Evolutionary conservation across 2,797 vertebrate genomes (phyloP).

Genomic region (Pseudomugil tenellus): DNA sequence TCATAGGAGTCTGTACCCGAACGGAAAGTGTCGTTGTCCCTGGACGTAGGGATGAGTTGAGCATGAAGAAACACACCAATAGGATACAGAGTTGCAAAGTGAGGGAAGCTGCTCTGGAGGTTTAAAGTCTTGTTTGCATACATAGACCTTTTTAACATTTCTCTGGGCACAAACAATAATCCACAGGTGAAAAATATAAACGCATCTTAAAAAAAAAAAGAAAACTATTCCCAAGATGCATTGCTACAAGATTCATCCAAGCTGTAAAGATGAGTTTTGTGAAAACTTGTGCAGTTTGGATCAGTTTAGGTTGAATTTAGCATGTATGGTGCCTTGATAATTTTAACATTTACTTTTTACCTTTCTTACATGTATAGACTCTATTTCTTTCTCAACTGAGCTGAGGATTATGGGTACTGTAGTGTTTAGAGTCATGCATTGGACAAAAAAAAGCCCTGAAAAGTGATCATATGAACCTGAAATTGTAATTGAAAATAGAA

Average conservation of each 20-base stretch:
- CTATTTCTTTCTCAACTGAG: background rate
- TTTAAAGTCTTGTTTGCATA: background rate
- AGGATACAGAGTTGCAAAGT: slow-evolving; percentile 55
- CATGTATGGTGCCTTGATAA: slow-evolving; percentile 17
- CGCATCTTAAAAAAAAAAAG: background rate
- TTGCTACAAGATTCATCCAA: background rate
- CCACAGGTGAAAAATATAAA: background rate
- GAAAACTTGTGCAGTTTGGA: background rate
- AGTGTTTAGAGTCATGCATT: background rate
- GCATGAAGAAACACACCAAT: slow-evolving; percentile 59
- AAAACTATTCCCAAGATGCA: slow-evolving; percentile 5
- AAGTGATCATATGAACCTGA: background rate
- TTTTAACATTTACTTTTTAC: background rate
- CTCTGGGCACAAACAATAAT: background rate
- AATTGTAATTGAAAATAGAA: slow-evolving; percentile 5
- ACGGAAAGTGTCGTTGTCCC: slow-evolving; percentile 30
- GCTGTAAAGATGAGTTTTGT: slow-evolving; percentile 5
- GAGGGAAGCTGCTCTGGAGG: slow-evolving; percentile 22
- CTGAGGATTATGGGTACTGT: slow-evolving; percentile 25
- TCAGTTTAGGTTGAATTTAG: background rate
- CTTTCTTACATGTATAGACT: background rate
- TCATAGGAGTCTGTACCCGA: slow-evolving; percentile 43
- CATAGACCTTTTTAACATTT: too few species aligned
- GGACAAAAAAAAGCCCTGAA: background rate
- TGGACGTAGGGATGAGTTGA: slow-evolving; percentile 41